These are phyloP conservation scores for mouse (Mus musculus) DNA, from an alignment of 2,113 vertebrate genomes.

Conservation along the genomic window DNA sequence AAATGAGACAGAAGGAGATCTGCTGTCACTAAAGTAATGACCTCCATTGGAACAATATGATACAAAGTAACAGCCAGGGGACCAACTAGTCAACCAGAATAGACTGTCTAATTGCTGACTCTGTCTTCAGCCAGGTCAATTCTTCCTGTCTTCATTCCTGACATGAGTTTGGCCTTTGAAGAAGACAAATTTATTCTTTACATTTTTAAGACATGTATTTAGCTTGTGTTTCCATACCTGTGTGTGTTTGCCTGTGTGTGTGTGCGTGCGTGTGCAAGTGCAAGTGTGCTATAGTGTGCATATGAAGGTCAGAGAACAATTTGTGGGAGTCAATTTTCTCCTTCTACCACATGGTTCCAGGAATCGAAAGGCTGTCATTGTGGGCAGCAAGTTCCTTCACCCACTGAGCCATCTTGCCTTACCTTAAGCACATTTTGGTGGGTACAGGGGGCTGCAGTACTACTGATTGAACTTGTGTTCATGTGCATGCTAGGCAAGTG, in stretches of 20 bases:
- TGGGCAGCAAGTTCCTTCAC: neutral
- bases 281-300: neutral
- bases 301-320: neutral
- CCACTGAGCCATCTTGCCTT: neutral
- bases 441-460: too few species aligned
- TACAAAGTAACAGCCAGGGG: neutral
- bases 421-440: neutral
- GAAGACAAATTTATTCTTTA: constrained; percentile 34
- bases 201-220: neutral
- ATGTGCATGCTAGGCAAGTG: neutral
- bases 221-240: neutral
- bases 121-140: neutral
- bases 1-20: neutral
- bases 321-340: neutral
- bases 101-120: neutral
- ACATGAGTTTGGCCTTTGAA: constrained; percentile 17
- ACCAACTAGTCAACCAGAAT: neutral
- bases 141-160: constrained; percentile 40
- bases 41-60: neutral
- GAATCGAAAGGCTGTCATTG: neutral
- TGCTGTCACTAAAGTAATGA: rapidly evolving
- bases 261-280: neutral
- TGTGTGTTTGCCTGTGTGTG: neutral
- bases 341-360: neutral
- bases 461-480: neutral